Evolutionary conservation across 2,888 invertebrate genomes (phyloP), one percentile per base, ranked within the genome.

Genomic region (Chrysina gloriosa): DNA sequence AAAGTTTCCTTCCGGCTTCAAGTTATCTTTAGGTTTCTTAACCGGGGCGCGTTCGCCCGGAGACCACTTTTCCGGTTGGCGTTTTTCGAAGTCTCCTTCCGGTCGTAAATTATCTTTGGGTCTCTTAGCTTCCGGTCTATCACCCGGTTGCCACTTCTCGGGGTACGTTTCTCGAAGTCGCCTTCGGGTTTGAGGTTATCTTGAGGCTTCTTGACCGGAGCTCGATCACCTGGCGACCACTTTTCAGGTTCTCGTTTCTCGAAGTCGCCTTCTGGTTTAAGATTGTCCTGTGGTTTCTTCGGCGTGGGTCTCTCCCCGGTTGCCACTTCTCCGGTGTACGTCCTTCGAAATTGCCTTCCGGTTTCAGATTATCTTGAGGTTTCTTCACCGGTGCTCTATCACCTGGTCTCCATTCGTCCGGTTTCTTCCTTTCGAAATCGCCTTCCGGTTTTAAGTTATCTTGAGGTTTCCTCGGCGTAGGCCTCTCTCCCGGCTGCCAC

Each of bases 321-420:
- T 67, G 68, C 70, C 74, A 80, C 56, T 78, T 70, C 21, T 77
- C 75, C 23, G 78, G 76, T 36, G 72, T 64, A 3, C 75, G 71
- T 21, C 75, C 80, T 42, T 77, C 75, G 63, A 82, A 83, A 34
- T 82, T 80, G 42, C 83, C 84, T 63, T 79, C 77, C 0, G 88
- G 87, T 63, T 81, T 84, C 0, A 90, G 81, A 77, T 90, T 90
- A 70, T 90, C 90, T 73, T 85, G 79, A 0, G 89, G 92, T 72
- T 85, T 89, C 72, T 83, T 86, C 2, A 81, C 83, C 21, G 81
- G 81, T 5, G 83, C 84, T 58, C 86, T 78, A 66, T 88, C 87
- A 31, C 84, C 86, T n/a, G 84, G 86, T 58, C 77, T 76, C 83
- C 85, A 86, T 71, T 84, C 77, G 1, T 85, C 83, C 2, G 81